phyloP scores from a whole-genome alignment of 2,888 invertebrate genomes.

The Epinotia bilunana region DNA sequence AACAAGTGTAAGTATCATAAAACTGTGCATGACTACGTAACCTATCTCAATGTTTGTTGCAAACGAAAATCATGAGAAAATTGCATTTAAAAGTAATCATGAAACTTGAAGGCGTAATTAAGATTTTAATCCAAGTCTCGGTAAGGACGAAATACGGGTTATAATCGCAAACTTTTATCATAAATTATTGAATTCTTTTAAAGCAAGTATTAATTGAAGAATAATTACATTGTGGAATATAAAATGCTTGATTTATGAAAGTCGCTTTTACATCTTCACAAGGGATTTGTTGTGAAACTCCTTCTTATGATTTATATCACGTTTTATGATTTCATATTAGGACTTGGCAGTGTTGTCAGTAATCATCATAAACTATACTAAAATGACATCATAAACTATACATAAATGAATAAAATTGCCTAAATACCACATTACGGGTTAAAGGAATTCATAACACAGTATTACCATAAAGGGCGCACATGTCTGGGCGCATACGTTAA shows the following conservation, averaged over 20 bases:
- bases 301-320: not conserved
- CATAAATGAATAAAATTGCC: too few species aligned
- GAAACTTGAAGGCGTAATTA: slow-evolving; percentile 74
- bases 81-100: slow-evolving; percentile 71
- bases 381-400: too few species aligned
- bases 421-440: too few species aligned
- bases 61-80: not conserved
- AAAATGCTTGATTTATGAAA: not conserved
- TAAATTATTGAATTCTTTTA: slow-evolving; percentile 62
- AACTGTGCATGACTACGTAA: too few species aligned
- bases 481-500: too few species aligned
- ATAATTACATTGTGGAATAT: not conserved
- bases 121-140: slow-evolving; percentile 76
- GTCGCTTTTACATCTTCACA: not conserved
- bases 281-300: not conserved
- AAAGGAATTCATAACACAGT: not conserved
- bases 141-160: slow-evolving; percentile 66
- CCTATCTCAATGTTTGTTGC: not conserved
- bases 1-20: too few species aligned
- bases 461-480: too few species aligned
- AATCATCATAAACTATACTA: too few species aligned
- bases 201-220: not conserved
- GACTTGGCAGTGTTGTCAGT: not conserved
- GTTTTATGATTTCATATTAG: not conserved
- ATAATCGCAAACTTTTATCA: slow-evolving; percentile 69